Conservation (phyloP, 2,888 invertebrate genomes). For the Nymphalis c-album region DNA sequence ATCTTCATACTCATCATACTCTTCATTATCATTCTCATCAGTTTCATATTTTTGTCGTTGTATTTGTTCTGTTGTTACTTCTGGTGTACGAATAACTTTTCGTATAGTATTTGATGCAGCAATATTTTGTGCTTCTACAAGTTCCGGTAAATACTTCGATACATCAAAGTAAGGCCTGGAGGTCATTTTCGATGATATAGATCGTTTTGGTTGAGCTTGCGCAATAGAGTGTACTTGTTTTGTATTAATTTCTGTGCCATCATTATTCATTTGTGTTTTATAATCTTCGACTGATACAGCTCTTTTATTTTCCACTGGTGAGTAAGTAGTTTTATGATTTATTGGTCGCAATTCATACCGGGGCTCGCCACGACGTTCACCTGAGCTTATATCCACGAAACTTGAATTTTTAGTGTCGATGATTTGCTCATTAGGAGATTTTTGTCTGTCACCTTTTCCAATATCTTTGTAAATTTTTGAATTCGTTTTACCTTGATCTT, state of each 20-base stretch:
- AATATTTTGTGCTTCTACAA: slow-evolving; percentile 48
- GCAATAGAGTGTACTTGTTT: slow-evolving; percentile 24
- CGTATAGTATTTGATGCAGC: slow-evolving; percentile 55
- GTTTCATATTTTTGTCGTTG: slow-evolving; percentile 35
- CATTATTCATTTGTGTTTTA: slow-evolving; percentile 44
- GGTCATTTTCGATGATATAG: slow-evolving; percentile 38
- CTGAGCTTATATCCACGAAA: slow-evolving; percentile 63
- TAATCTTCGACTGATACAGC: slow-evolving; percentile 62
- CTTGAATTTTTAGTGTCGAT: slow-evolving; percentile 44
- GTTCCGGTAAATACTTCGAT: slow-evolving; percentile 50
- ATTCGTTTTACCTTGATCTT: slow-evolving; percentile 57
- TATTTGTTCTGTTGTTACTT: slow-evolving; percentile 23
- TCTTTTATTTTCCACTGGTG: slow-evolving; percentile 62
- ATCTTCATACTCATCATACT: slow-evolving; percentile 55
- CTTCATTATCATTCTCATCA: slow-evolving; percentile 41
- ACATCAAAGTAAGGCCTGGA: slow-evolving; percentile 50
- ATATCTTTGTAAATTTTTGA: slow-evolving; percentile 65
- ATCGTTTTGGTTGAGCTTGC: slow-evolving; percentile 28
- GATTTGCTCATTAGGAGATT: slow-evolving; percentile 42
- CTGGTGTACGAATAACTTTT: slow-evolving; percentile 46
- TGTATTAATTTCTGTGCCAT: slow-evolving; percentile 37
- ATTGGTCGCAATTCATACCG: slow-evolving; percentile 63
- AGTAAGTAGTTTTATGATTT: slow-evolving; percentile 65
- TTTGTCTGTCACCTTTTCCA: slow-evolving; percentile 61
- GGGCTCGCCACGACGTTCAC: slow-evolving; percentile 69